These are phyloP conservation scores for Argopecten irradians DNA, from an alignment of 1,140 invertebrate species.

Conservation along the genomic window DNA sequence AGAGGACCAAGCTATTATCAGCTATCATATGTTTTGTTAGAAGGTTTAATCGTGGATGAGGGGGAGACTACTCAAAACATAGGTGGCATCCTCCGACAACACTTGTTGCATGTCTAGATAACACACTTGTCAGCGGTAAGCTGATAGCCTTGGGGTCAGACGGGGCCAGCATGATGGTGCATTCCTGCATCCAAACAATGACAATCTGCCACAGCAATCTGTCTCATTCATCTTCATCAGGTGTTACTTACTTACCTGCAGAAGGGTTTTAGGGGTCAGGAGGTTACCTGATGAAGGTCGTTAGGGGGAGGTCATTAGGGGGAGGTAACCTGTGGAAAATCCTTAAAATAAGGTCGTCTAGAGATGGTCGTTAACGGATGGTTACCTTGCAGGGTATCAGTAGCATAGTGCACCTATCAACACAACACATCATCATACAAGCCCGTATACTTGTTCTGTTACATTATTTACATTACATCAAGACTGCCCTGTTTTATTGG, in stretches of 20 bases:
- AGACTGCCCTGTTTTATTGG: too few relatives aligned
- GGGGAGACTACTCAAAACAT: background rate
- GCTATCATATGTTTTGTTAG: background rate
- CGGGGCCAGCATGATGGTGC: background rate
- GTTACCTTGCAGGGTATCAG: background rate
- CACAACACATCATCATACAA: too few relatives aligned
- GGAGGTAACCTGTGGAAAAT: too few relatives aligned
- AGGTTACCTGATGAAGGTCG: too few relatives aligned
- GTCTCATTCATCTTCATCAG: background rate
- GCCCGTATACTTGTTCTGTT: too few relatives aligned
- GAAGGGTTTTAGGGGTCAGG: background rate
- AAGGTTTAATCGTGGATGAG: background rate
- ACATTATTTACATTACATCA: too few relatives aligned
- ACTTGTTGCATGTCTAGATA: background rate
- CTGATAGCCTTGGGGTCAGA: background rate
- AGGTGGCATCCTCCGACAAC: background rate
- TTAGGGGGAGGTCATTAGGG: too few relatives aligned
- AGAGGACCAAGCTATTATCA: too few relatives aligned
- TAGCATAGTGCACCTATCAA: background rate
- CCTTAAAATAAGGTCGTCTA: too few relatives aligned
- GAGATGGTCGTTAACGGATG: background rate
- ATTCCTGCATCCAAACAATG: slow-evolving; percentile 15
- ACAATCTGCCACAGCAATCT: background rate
- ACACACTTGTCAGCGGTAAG: background rate
- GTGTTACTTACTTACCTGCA: background rate